These are phyloP conservation scores for Dysmachus trigonus DNA, from an alignment of 2,888 invertebrate genomes.

Conservation along the genomic window DNA sequence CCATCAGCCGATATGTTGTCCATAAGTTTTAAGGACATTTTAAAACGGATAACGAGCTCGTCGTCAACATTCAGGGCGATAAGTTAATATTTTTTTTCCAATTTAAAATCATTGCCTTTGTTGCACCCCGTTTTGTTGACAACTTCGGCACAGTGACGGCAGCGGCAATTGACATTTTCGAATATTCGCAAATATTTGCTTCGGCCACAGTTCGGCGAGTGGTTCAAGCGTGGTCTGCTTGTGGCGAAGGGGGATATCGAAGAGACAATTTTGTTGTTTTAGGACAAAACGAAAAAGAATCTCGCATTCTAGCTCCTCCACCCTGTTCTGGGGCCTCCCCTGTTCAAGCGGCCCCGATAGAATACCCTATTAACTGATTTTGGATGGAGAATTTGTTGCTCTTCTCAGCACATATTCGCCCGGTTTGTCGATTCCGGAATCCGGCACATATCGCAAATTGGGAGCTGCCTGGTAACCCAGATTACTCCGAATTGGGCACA, in stretches of 20 bases:
- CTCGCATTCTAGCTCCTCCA: neutral
- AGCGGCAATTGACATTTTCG: neutral
- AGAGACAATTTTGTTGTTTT: neutral
- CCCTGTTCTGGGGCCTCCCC: neutral
- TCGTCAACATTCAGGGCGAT: neutral
- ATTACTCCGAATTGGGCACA: neutral
- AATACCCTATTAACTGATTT: neutral
- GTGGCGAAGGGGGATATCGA: neutral
- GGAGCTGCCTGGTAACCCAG: neutral
- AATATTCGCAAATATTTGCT: neutral
- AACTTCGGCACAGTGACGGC: neutral
- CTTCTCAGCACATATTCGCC: neutral
- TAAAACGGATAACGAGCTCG: neutral
- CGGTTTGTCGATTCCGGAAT: neutral
- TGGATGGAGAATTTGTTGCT: neutral
- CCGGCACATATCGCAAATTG: neutral
- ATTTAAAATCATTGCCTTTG: neutral
- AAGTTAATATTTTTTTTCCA: neutral
- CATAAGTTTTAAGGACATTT: neutral
- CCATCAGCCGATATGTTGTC: neutral
- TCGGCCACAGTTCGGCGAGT: neutral
- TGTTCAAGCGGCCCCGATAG: neutral
- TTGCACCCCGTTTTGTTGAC: neutral
- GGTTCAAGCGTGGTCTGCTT: neutral
- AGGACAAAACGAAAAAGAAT: neutral